Percentiles rank a stretch among this genome's conserved stretches.
Conservation (phyloP, 2,113 vertebrate genomes). For the Willisornis vidua region DNA sequence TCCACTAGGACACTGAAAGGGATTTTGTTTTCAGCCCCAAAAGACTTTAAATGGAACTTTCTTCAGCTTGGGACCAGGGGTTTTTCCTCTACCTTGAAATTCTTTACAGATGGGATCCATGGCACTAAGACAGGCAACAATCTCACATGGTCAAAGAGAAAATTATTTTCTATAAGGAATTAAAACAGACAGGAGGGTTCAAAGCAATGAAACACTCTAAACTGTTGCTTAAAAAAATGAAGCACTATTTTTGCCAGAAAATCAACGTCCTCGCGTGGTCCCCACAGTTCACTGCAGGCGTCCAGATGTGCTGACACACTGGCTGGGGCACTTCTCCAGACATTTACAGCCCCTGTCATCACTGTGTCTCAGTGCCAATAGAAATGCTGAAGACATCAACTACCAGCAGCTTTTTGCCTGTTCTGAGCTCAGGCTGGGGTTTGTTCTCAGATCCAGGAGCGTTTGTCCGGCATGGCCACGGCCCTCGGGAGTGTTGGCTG, state of each 20-base stretch:
- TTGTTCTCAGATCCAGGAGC: neutral
- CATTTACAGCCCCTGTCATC: neutral
- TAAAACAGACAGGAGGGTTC: neutral
- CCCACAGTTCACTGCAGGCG: neutral
- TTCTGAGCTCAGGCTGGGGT: neutral
- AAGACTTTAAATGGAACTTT: neutral
- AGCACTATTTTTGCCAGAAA: neutral
- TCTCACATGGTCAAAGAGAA: neutral
- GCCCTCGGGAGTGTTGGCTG: neutral
- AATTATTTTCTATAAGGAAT: neutral
- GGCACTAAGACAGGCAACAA: neutral
- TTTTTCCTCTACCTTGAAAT: neutral
- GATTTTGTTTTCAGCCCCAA: neutral
- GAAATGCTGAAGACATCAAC: neutral
- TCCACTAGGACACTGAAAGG: neutral
- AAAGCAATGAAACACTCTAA: neutral
- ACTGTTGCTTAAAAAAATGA: neutral
- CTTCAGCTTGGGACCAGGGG: neutral
- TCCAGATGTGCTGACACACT: slow-evolving; percentile 40
- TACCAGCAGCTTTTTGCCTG: neutral
- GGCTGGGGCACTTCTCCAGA: neutral
- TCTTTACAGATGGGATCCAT: neutral
- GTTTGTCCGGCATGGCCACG: rapidly evolving
- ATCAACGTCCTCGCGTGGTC: rapidly evolving
- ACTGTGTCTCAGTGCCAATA: neutral